phyloP scores from a whole-genome alignment of 2,888 invertebrate genomes.

The Idaea biselata region DNA sequence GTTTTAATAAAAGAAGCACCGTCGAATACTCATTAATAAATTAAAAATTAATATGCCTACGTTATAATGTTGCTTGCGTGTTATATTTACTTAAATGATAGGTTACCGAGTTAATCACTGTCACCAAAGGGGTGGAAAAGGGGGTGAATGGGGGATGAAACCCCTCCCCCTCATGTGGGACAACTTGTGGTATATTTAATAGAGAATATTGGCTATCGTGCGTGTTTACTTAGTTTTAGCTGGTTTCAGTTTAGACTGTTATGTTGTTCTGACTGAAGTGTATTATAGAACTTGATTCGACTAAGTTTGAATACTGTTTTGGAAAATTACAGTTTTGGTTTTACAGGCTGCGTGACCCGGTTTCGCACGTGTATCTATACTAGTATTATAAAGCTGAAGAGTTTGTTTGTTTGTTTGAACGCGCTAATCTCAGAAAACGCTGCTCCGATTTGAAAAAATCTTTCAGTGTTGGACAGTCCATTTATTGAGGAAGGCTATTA shows the following conservation, averaged over 20 bases:
- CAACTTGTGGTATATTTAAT: background rate
- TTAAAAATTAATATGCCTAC: background rate
- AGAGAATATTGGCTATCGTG: background rate
- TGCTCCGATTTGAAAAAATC: no score
- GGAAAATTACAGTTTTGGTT: no score
- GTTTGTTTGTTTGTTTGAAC: no score
- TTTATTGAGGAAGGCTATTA: no score
- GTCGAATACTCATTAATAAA: background rate
- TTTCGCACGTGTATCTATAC: no score
- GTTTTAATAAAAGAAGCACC: background rate
- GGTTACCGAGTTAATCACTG: background rate
- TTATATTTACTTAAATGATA: background rate
- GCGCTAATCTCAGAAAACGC: no score
- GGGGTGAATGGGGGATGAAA: background rate
- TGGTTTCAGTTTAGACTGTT: background rate
- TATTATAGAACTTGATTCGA: background rate
- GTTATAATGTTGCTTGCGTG: background rate
- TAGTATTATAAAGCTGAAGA: no score
- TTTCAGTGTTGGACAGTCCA: no score
- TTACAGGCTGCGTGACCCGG: no score
- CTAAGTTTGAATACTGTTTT: background rate
- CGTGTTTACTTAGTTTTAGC: background rate
- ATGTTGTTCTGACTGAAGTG: background rate
- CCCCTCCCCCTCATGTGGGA: background rate
- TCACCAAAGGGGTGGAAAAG: background rate